These are phyloP conservation scores for Microctonus brassicae DNA, from an alignment of 2,888 invertebrate species.

Conservation along the genomic window DNA sequence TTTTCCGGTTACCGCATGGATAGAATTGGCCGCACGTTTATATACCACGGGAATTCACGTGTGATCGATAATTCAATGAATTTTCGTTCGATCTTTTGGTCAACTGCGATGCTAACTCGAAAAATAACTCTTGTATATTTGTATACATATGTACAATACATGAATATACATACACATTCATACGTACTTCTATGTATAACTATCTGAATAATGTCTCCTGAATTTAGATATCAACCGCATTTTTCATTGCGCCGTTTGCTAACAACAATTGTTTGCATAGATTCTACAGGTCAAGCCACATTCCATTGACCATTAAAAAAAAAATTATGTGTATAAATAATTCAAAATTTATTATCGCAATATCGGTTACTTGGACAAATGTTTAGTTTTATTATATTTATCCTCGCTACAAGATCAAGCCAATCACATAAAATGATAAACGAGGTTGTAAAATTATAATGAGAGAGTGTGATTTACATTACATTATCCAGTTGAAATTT, in stretches of 20 bases:
- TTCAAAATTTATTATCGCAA: too few species aligned
- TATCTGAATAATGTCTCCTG: constrained; percentile 16
- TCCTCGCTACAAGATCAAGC: not conserved
- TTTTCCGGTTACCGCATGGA: constrained; percentile 34
- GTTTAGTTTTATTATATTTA: too few species aligned
- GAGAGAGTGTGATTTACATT: constrained; percentile 24
- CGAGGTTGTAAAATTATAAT: not conserved
- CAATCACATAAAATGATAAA: not conserved
- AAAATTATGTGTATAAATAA: too few species aligned
- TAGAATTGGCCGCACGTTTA: constrained; percentile 13
- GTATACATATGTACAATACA: too few species aligned
- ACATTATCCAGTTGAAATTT: not conserved
- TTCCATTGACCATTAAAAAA: too few species aligned
- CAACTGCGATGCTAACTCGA: constrained; percentile 26
- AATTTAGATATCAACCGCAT: constrained; percentile 35
- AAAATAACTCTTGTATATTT: constrained; percentile 39
- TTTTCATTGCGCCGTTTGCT: constrained; percentile 36
- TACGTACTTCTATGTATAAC: too few species aligned
- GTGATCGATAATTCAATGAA: constrained; percentile 44
- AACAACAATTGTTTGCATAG: too few species aligned
- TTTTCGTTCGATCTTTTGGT: constrained; percentile 39
- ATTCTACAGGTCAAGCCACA: too few species aligned
- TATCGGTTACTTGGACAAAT: too few species aligned
- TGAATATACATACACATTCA: constrained; percentile 23
- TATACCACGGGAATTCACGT: constrained; percentile 27